These are phyloP conservation scores for Bellardia bayeri DNA, from an alignment of 2,888 invertebrate genomes.

Conservation along the genomic window DNA sequence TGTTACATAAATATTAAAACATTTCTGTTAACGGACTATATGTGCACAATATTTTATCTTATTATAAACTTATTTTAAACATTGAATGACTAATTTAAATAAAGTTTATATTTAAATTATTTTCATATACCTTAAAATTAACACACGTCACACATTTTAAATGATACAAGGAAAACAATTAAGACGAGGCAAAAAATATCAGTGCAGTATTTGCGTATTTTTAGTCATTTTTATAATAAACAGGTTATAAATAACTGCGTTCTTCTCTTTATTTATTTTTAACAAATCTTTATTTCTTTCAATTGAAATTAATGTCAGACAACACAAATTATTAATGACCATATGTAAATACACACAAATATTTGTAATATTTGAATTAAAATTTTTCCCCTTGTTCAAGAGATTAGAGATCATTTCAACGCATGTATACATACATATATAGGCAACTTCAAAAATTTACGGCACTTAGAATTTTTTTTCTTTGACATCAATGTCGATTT, in stretches of 20 bases:
- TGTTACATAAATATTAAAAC: no score
- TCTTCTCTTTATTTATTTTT: not conserved
- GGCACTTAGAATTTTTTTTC: no score
- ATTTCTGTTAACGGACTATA: no score
- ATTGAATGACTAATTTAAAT: no score
- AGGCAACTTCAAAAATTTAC: no score
- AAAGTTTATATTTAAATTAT: not conserved
- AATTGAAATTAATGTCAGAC: not conserved
- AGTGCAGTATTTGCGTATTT: not conserved
- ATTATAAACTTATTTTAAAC: no score
- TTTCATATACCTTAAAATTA: not conserved
- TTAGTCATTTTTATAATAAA: not conserved
- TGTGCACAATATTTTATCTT: no score
- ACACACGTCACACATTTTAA: not conserved
- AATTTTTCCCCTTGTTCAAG: constrained; percentile 30
- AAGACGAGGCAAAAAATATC: not conserved
- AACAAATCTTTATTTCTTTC: not conserved
- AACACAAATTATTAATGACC: not conserved
- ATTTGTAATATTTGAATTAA: not conserved
- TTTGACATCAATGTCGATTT: no score
- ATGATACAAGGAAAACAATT: not conserved
- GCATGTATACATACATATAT: not conserved
- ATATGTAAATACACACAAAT: constrained; percentile 11
- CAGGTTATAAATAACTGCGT: not conserved
- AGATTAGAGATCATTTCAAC: constrained; percentile 21